These are phyloP conservation scores for Uropetala carovei DNA, from an alignment of 2,888 invertebrate species.

Conservation along the genomic window DNA sequence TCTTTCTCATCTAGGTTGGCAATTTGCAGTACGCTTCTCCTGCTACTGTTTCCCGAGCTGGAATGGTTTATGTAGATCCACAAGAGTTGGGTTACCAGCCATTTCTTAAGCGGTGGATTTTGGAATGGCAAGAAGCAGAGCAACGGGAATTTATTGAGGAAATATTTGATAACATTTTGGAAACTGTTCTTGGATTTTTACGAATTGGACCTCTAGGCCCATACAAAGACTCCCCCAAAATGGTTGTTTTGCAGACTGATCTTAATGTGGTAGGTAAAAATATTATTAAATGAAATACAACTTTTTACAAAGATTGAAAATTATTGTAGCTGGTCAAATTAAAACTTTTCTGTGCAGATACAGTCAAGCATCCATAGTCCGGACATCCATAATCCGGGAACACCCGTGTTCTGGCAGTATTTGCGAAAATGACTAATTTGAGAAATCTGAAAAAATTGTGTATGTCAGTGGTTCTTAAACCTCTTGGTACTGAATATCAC, in stretches of 20 bases:
- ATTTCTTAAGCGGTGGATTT: constrained; percentile 91
- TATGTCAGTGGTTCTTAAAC: too few relatives aligned
- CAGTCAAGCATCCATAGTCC: too few relatives aligned
- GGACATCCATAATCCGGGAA: too few relatives aligned
- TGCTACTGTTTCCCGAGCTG: constrained; percentile 93
- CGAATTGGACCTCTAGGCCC: constrained; percentile 85
- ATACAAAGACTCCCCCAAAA: constrained; percentile 82
- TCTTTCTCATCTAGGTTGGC: constrained; percentile 80
- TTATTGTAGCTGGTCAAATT: too few relatives aligned
- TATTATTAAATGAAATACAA: constrained; percentile 18
- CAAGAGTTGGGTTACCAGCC: constrained; percentile 92
- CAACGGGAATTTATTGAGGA: constrained; percentile 76
- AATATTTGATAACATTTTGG: constrained; percentile 87
- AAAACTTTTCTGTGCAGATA: too few relatives aligned
- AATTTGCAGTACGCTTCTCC: constrained; percentile 94
- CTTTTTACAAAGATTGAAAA: not conserved
- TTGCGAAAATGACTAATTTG: too few relatives aligned
- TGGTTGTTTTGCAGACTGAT: constrained; percentile 89
- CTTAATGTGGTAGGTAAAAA: constrained; percentile 84
- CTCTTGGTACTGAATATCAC: too few relatives aligned
- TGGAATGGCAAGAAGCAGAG: constrained; percentile 76
- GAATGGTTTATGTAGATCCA: constrained; percentile 96
- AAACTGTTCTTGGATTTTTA: constrained; percentile 83
- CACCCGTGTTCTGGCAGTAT: too few relatives aligned
- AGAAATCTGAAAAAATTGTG: too few relatives aligned